A percentile compares a stretch with the other conserved stretches of the same genome.
Conservation (phyloP, 2,888 invertebrate species). For the Mimas tiliae region DNA sequence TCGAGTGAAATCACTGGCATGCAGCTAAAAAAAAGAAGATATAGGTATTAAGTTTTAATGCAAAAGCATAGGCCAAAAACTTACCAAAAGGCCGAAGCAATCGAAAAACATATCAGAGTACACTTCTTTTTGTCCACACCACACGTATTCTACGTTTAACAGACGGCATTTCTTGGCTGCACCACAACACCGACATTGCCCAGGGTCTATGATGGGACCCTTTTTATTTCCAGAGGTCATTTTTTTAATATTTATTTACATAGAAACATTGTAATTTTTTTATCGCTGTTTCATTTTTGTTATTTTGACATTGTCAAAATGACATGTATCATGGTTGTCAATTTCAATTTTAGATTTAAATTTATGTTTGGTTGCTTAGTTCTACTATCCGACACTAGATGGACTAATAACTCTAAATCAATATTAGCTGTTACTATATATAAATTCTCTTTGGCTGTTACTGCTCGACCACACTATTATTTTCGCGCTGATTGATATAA, state of each 20-base stretch:
- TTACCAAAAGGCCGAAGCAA: slow-evolving; percentile 71
- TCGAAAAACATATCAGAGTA: slow-evolving; percentile 74
- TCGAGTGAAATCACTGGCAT: no score
- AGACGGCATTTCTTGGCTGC: slow-evolving; percentile 68
- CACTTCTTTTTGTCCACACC: slow-evolving; percentile 64
- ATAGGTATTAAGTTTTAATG: no score
- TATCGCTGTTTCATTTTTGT: neutral
- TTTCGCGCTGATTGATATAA: no score
- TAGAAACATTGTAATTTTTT: neutral
- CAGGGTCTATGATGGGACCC: slow-evolving; percentile 67
- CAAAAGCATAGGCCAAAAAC: slow-evolving; percentile 33
- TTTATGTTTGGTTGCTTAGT: neutral
- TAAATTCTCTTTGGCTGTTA: no score
- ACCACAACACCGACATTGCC: slow-evolving; percentile 70
- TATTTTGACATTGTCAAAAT: neutral
- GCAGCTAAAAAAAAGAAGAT: no score
- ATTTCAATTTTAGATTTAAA: no score
- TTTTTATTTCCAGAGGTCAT: slow-evolving; percentile 44
- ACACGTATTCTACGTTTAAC: slow-evolving; percentile 68
- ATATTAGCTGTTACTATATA: no score
- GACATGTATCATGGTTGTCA: neutral
- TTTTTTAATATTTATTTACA: neutral
- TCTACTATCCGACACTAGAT: neutral
- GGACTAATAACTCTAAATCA: neutral
- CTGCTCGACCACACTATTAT: no score